phyloP scores from a whole-genome alignment of 2,113 vertebrate species.

The Tiliqua scincoides region DNA sequence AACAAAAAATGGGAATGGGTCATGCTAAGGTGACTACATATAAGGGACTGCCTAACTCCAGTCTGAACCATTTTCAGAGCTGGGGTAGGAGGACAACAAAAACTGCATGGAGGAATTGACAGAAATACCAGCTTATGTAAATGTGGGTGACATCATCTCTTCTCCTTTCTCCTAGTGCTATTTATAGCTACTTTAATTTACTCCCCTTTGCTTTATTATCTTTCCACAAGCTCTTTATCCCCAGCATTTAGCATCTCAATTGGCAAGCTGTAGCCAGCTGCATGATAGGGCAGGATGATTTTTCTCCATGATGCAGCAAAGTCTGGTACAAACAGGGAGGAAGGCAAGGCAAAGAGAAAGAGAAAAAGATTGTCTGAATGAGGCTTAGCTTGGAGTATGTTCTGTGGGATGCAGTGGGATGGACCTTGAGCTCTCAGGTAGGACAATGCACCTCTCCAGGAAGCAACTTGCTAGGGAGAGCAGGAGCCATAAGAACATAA shows the following conservation, averaged over 20 bases:
- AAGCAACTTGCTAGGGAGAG: background rate
- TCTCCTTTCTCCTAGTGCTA: conserved; percentile 71
- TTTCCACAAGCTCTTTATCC: conserved; percentile 70
- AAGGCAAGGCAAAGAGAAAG: background rate
- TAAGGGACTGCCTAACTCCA: background rate
- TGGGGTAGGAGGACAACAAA: background rate
- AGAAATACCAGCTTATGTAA: conserved; percentile 73
- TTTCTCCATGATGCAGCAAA: conserved; percentile 52
- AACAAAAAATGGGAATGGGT: background rate
- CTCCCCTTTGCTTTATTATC: conserved; percentile 78
- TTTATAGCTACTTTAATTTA: conserved; percentile 77
- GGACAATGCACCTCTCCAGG: too few relatives aligned
- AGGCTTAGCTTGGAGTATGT: background rate
- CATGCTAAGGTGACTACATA: background rate
- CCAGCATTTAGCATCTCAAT: conserved; percentile 51
- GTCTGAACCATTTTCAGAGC: background rate
- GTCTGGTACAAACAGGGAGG: background rate
- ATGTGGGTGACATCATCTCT: conserved; percentile 76
- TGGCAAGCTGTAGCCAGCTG: conserved; percentile 27
- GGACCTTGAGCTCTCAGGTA: background rate
- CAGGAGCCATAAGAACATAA: too few relatives aligned
- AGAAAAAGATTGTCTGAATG: background rate
- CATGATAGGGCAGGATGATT: conserved; percentile 58
- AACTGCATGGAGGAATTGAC: conserved; percentile 14
- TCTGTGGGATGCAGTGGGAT: background rate